These are phyloP conservation scores for Teleogryllus oceanicus DNA, from an alignment of 2,888 invertebrate species.

Conservation along the genomic window DNA sequence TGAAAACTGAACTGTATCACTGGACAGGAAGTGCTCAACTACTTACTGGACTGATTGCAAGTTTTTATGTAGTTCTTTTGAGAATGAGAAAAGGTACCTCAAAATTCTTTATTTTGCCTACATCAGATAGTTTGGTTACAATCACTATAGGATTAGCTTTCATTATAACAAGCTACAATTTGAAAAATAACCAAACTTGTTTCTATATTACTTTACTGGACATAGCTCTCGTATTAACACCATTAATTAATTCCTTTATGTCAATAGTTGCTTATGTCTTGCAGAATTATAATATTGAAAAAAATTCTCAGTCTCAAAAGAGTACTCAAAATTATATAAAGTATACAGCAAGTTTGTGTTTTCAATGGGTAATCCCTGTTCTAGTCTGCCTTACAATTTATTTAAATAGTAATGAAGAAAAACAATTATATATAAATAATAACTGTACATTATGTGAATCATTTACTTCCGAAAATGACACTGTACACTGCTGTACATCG, in stretches of 20 bases:
- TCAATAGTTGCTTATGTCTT: constrained; percentile 43
- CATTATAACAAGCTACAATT: constrained; percentile 37
- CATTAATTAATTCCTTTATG: constrained; percentile 45
- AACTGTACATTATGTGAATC: no score
- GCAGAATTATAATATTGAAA: constrained; percentile 37
- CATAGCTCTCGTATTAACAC: constrained; percentile 43
- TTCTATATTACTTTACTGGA: background rate
- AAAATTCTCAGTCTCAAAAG: background rate
- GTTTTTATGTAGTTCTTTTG: constrained; percentile 38
- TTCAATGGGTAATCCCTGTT: background rate
- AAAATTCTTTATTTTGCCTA: constrained; percentile 40
- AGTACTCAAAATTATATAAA: background rate
- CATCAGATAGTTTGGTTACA: constrained; percentile 43
- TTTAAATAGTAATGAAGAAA: background rate
- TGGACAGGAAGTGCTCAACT: constrained; percentile 41
- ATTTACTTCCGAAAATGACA: no score
- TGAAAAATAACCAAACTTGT: background rate
- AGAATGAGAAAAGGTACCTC: constrained; percentile 39
- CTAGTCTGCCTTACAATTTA: background rate
- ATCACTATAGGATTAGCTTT: constrained; percentile 38
- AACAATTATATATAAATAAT: no score
- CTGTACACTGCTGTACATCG: no score
- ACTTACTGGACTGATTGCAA: constrained; percentile 41
- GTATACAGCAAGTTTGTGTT: background rate
- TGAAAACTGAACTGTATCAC: constrained; percentile 36